Base-by-base conservation (phyloP, 1,140 invertebrate genomes). In the Drosophila seguyi region DNA sequence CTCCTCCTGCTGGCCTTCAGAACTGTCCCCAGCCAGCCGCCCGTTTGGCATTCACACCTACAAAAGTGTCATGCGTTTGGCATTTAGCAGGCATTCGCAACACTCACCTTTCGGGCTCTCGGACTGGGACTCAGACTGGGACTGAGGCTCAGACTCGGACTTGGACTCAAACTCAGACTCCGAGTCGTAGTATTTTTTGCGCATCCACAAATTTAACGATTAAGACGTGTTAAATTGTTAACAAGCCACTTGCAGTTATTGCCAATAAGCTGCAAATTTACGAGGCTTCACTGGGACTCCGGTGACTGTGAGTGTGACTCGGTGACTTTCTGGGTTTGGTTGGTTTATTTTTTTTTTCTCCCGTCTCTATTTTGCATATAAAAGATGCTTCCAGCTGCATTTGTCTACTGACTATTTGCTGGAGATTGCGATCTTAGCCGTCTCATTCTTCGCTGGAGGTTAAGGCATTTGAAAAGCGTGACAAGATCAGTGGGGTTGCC, bases 171-270 rank as follows among this genome's bases (percentile, higher is more conserved):
- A 20, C n/a, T 31, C 47, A 29, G 29, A 36, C 50, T 36, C 18
- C 1, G 6, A 34, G 50, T 55, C 39, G 34, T 68, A 41, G 44
- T 41, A 63, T 68, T 61, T 69, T 67, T 62, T 81, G 50, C 58
- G 65, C 65, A 74, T 69, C 73, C 79, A 92, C 91, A 92, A 92
- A 92, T 92, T 92, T 92, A 92, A 92, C 91, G 91, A 92, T 92
- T 92, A 92, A 92, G 91, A 92, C 84, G 91, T 92, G 91, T 92
- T 92, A 92, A 92, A 92, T 92, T 92, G 91, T 92, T 92, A 92
- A 92, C 91, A 92, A 92, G 91, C 91, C 91, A 91, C 85, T 92
- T 92, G 86, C 87, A 86, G 85, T 92, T 91, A 87, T 92, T 90
- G 90, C 81, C 88, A 92, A 92, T 92, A 92, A 92, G 91, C 91